phyloP scores from a whole-genome alignment of 2,888 invertebrate genomes.

The Caenorhabditis angaria region DNA sequence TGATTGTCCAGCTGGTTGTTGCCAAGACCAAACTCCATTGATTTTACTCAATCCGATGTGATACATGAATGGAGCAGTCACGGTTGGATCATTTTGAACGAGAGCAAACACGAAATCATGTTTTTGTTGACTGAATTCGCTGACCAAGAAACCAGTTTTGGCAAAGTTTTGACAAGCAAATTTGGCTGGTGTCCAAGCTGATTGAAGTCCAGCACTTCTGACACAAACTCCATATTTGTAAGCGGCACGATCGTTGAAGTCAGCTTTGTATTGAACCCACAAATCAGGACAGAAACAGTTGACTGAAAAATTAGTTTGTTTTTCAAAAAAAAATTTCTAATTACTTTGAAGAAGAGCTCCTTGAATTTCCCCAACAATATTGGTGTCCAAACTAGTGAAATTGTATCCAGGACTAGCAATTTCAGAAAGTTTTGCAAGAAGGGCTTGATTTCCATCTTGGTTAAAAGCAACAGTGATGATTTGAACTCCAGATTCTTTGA shows the following conservation, averaged over 20 bases:
- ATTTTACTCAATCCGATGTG: constrained; percentile 19
- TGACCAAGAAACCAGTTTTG: constrained; percentile 17
- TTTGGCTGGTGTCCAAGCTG: constrained; percentile 34
- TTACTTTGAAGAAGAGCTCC: constrained; percentile 33
- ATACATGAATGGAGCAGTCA: constrained; percentile 21
- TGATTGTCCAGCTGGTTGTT: constrained; percentile 15
- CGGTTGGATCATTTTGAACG: constrained; percentile 16
- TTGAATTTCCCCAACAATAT: constrained; percentile 37
- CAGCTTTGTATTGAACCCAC: constrained; percentile 27
- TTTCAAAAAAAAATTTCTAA: constrained; percentile 7
- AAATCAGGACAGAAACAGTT: constrained; percentile 41
- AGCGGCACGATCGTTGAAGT: constrained; percentile 12
- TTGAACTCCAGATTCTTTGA: constrained; percentile 27
- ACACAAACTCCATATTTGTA: constrained; percentile 36
- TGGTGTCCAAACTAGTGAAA: constrained; percentile 26
- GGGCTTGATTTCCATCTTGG: constrained; percentile 27
- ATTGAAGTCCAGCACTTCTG: constrained; percentile 7
- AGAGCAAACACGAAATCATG: constrained; percentile 19
- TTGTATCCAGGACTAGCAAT: constrained; percentile 24
- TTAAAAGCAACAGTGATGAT: constrained; percentile 41
- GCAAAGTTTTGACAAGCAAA: constrained; percentile 21
- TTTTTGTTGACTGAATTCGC: constrained; percentile 24
- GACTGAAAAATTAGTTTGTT: constrained; percentile 16
- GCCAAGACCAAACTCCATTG: constrained; percentile 22
- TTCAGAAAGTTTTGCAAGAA: constrained; percentile 14